Percentiles rank a stretch among this genome's conserved stretches.
These are phyloP conservation scores for Bombus superbus DNA, from an alignment of 1,140 invertebrate species.

Conservation along the genomic window DNA sequence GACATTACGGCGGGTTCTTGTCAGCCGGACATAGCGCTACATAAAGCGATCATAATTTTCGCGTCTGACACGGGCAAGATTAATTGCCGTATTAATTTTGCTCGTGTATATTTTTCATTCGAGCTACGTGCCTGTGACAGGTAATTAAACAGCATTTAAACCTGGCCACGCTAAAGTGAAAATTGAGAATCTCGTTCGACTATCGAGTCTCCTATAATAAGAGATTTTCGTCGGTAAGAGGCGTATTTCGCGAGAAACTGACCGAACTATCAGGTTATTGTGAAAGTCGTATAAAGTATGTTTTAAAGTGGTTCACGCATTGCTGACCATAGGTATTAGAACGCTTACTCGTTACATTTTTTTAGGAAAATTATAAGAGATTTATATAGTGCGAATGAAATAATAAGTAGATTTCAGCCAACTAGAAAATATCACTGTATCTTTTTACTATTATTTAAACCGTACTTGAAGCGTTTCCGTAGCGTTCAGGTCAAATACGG, in stretches of 20 bases:
- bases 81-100: constrained; percentile 51
- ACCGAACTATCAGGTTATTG: background rate
- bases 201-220: background rate
- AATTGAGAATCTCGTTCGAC: background rate
- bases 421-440: too few relatives aligned
- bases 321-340: background rate
- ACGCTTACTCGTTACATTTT: background rate
- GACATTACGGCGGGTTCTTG: constrained; percentile 32
- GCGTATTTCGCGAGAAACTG: background rate
- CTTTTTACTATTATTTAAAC: too few relatives aligned
- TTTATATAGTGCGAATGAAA: too few relatives aligned
- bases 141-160: constrained; percentile 73
- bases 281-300: background rate
- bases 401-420: too few relatives aligned
- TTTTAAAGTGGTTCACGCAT: too few relatives aligned
- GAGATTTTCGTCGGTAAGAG: background rate
- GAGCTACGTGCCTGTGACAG: constrained; percentile 41
- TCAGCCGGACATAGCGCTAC: constrained; percentile 38
- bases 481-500: too few relatives aligned
- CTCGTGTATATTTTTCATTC: constrained; percentile 39
- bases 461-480: too few relatives aligned
- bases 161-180: constrained; percentile 28
- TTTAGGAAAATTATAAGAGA: background rate
- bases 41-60: constrained; percentile 53
- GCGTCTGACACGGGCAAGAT: constrained; percentile 42